Conservation (phyloP, 2,888 invertebrate genomes). For the Epistrophe eligans region DNA sequence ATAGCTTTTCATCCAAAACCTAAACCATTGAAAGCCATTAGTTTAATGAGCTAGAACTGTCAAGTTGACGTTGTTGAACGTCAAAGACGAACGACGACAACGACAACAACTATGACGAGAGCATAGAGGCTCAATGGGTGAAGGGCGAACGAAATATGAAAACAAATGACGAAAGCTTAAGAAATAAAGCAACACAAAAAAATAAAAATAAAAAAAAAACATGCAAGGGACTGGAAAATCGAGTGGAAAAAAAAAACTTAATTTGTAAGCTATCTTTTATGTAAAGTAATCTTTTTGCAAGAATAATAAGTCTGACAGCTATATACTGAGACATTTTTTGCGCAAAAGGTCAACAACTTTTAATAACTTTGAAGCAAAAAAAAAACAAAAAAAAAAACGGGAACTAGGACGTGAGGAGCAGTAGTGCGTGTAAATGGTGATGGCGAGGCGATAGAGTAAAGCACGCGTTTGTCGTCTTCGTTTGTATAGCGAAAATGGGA, state of each 20-base stretch:
- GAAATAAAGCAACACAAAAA: slow-evolving; percentile 28
- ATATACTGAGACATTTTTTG: slow-evolving; percentile 30
- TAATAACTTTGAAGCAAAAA: slow-evolving; percentile 36
- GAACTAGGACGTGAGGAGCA: slow-evolving; percentile 32
- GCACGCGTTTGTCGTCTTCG: slow-evolving; percentile 46
- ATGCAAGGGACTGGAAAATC: slow-evolving; percentile 13
- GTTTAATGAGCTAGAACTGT: slow-evolving; percentile 75
- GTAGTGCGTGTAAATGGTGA: slow-evolving; percentile 62
- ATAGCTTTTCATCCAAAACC: slow-evolving; percentile 57
- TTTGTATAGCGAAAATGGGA: slow-evolving; percentile 22
- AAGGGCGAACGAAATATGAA: slow-evolving; percentile 54
- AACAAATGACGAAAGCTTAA: slow-evolving; percentile 36
- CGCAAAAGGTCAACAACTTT: slow-evolving; percentile 70
- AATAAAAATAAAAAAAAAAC: slow-evolving; percentile 1
- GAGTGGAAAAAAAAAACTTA: slow-evolving; percentile 26
- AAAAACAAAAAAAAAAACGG: background rate
- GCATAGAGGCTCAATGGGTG: slow-evolving; percentile 47
- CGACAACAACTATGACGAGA: slow-evolving; percentile 10
- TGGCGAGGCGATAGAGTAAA: slow-evolving; percentile 36
- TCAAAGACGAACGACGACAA: slow-evolving; percentile 35
- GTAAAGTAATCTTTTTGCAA: slow-evolving; percentile 62
- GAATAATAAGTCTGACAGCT: slow-evolving; percentile 43
- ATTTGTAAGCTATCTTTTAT: slow-evolving; percentile 46
- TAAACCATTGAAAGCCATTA: slow-evolving; percentile 73
- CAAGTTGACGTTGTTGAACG: slow-evolving; percentile 71